Evolutionary conservation across 2,113 vertebrate genomes (phyloP).

Genomic region (Ranitomeya imitator): DNA sequence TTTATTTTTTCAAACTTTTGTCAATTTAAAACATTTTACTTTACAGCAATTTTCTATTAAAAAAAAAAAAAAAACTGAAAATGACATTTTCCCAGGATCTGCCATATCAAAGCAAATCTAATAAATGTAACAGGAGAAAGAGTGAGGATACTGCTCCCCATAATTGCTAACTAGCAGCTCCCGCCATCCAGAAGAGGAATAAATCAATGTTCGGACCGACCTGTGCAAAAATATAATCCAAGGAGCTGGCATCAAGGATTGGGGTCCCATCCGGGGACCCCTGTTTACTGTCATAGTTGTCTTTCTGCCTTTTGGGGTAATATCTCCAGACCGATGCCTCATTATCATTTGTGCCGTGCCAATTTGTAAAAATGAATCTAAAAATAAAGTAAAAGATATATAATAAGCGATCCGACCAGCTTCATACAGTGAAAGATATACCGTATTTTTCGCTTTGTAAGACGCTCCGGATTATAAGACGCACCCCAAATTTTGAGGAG

Average conservation of each 20-base stretch:
- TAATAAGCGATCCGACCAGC: neutral
- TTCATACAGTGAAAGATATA: no score
- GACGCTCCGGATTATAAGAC: no score
- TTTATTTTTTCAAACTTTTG: neutral
- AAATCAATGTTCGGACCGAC: constrained; percentile 64
- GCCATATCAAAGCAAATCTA: no score
- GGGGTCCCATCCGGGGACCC: constrained; percentile 80
- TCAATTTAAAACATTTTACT: neutral
- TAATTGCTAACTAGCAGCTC: no score
- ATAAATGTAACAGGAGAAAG: no score
- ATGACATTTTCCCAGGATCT: no score
- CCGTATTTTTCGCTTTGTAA: no score
- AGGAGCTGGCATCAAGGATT: constrained; percentile 83
- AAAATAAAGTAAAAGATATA: constrained; percentile 33
- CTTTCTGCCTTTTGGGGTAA: constrained; percentile 83
- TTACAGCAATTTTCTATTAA: no score
- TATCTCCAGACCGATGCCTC: constrained; percentile 91
- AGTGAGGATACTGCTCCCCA: no score
- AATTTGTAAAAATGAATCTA: constrained; percentile 96
- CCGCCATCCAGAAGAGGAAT: no score
- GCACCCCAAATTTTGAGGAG: no score
- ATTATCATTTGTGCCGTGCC: constrained; percentile 90
- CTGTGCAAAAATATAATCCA: constrained; percentile 94
- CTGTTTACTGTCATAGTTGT: constrained; percentile 72
- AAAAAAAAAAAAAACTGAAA: no score